Conservation (phyloP, 2,888 invertebrate genomes). For the Ichneumon xanthorius region DNA sequence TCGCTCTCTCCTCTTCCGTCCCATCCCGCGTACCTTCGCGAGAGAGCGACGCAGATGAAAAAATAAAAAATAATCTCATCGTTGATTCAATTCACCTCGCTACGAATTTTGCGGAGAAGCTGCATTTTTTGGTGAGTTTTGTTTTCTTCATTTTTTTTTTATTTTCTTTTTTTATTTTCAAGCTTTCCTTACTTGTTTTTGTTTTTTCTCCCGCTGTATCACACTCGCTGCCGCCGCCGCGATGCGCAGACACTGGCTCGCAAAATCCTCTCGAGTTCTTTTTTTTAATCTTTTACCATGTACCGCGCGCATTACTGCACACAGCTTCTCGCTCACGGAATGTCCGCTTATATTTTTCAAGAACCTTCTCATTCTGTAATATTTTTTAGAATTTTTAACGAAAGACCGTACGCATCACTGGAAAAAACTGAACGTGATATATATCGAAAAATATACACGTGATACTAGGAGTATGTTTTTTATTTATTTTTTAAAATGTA, state of each 20-base stretch:
- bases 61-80: constrained; percentile 23
- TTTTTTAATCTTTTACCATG: not conserved
- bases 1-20: constrained; percentile 35
- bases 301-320: not conserved
- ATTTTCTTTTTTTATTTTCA: constrained; percentile 4
- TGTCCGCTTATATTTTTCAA: constrained; percentile 2
- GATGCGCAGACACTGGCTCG: not conserved
- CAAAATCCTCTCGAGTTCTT: constrained; percentile 10
- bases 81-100: constrained; percentile 42
- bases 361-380: not conserved
- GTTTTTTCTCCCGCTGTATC: not conserved
- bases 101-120: constrained; percentile 20
- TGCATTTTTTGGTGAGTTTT: constrained; percentile 2
- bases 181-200: constrained; percentile 13
- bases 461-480: too few relatives aligned
- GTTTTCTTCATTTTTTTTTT: not conserved
- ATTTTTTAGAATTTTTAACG: not conserved
- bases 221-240: too few relatives aligned
- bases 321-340: not conserved
- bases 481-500: too few relatives aligned
- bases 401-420: not conserved
- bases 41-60: constrained; percentile 31
- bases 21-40: constrained; percentile 17
- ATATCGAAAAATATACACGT: too few relatives aligned
- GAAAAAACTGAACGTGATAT: too few relatives aligned